These are phyloP conservation scores for Vanessa tameamea DNA, from an alignment of 1,140 invertebrate species.

Conservation along the genomic window DNA sequence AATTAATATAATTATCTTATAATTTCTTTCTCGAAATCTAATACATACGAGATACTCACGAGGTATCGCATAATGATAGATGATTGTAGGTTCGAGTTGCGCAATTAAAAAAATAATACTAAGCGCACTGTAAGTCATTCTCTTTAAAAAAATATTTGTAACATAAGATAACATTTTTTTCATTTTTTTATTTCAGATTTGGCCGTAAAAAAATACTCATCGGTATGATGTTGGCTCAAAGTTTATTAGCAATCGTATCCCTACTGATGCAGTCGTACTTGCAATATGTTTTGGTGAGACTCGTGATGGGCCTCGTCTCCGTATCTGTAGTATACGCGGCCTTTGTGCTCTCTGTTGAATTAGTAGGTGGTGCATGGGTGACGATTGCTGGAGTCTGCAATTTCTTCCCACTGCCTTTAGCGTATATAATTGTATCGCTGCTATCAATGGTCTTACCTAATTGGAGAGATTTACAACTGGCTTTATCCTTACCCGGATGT, in stretches of 20 bases:
- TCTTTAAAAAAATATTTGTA: neutral
- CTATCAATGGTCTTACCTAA: slow-evolving; percentile 86
- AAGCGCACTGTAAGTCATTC: neutral
- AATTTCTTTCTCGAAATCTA: neutral
- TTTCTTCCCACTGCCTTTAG: slow-evolving; percentile 86
- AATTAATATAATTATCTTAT: neutral
- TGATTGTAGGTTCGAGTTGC: neutral
- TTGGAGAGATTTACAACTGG: slow-evolving; percentile 87
- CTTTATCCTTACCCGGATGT: slow-evolving; percentile 86
- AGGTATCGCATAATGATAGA: neutral
- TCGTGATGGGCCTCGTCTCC: slow-evolving; percentile 85
- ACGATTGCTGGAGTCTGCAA: slow-evolving; percentile 87
- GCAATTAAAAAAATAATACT: neutral
- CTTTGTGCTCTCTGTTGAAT: slow-evolving; percentile 86
- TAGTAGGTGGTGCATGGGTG: slow-evolving; percentile 88
- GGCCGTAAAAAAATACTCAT: slow-evolving; percentile 89
- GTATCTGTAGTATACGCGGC: slow-evolving; percentile 88
- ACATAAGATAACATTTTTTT: neutral
- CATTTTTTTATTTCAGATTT: slow-evolving; percentile 76
- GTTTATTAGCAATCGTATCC: slow-evolving; percentile 82
- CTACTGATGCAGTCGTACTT: slow-evolving; percentile 84
- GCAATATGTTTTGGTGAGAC: slow-evolving; percentile 83
- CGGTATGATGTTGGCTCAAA: slow-evolving; percentile 85
- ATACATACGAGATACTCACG: neutral
- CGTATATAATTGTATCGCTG: slow-evolving; percentile 87